Base-by-base conservation (phyloP, 1,140 invertebrate genomes). In the Meloidogyne chitwoodi region DNA sequence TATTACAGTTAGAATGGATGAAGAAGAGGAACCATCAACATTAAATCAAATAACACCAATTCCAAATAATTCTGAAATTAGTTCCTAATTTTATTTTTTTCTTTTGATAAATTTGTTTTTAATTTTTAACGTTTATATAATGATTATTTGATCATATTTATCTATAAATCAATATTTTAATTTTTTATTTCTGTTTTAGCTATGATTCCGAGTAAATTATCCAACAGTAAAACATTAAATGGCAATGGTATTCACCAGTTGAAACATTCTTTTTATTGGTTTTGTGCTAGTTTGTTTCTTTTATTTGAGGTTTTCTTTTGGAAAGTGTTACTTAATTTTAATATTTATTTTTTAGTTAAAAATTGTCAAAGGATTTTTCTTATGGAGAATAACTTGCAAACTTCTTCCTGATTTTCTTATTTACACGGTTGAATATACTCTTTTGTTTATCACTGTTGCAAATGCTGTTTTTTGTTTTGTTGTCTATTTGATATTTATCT, bases 11-110 rank as follows among this genome's bases (percentile, higher is more conserved):
- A 19, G 26, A 48, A 31, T 44, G 63, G 38, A 67, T 24, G 74
- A 75, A 26, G 74, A 75, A 41, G 73, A 75, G 27, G 74, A 75
- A 41, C 74, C 61, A 6, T 73, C 70, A 1, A 73, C 70, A 0
- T 38, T 73, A 34, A 27, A 73, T 64, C 70, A 73, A 63, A 64
- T 73, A 64, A 73, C 70, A 12, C 70, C 70, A 12, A 73, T 73
- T 61, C 56, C 70, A 22, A 73, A 61, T 24, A 73, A 61, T 24
- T 34, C 61, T 24, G 70, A 72, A 62, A 4, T 72, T 10, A 72
- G 48, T 19, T 19, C 16, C 0, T 56, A 6, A 56, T 56, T 19
- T 44, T 1, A 19, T 56, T n/a, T 56, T 56, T 56, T 11, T 56
- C 8, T 56, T n/a, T n/a, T 56, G 19, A 56, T n/a, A n/a, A n/a